Evolutionary conservation across 2,797 vertebrate genomes (phyloP).

Genomic region (Enteromius radiatus): DNA sequence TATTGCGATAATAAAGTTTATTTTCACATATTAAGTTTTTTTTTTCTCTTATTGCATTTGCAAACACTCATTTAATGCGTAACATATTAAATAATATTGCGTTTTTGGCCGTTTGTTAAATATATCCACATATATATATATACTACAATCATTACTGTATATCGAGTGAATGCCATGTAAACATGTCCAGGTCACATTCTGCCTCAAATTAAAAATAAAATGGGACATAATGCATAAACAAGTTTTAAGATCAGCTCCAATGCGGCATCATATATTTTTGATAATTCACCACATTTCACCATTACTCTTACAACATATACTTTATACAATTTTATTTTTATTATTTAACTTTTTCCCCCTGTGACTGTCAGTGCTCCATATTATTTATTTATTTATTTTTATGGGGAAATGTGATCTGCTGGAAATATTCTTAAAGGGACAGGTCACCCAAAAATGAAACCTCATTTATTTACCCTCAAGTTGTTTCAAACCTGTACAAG

Average conservation of each 20-base stretch:
- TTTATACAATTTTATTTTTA: background rate
- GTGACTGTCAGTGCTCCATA: too few relatives aligned
- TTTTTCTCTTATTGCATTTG: background rate
- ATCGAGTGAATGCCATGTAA: background rate
- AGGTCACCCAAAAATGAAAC: background rate
- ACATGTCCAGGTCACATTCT: background rate
- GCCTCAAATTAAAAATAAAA: background rate
- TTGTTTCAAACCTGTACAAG: background rate
- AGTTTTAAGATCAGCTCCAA: background rate
- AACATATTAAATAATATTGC: background rate
- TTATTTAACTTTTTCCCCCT: background rate
- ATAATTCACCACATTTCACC: background rate
- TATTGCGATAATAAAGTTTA: background rate
- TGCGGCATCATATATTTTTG: background rate
- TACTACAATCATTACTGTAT: background rate
- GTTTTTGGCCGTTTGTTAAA: background rate
- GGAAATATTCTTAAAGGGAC: background rate
- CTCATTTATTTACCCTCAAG: background rate
- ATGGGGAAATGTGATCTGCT: background rate
- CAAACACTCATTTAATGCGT: background rate
- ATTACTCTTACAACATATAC: background rate
- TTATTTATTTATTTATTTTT: background rate
- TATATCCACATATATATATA: background rate
- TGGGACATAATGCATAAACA: background rate
- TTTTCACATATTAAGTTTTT: background rate